phyloP scores from a whole-genome alignment of 2,113 vertebrate species.

The Solea senegalensis region DNA sequence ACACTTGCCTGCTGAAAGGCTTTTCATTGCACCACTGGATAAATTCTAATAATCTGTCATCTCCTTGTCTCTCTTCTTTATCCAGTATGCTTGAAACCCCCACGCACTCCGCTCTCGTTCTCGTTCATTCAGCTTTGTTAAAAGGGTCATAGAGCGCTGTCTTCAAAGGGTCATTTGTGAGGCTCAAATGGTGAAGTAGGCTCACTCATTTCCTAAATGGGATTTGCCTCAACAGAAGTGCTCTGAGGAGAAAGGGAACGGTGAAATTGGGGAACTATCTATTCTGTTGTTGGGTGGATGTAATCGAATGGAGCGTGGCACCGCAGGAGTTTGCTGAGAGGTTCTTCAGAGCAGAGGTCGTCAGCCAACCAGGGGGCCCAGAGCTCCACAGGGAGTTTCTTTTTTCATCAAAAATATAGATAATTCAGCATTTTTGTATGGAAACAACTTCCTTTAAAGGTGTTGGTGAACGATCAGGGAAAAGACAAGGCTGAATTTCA shows the following conservation, averaged over 20 bases:
- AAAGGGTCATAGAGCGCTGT: conserved; percentile 69
- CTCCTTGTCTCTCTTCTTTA: conserved; percentile 54
- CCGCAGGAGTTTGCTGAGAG: conserved; percentile 54
- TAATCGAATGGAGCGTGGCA: conserved; percentile 25
- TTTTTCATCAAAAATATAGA: no score
- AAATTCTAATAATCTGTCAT: conserved; percentile 74
- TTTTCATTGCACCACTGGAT: conserved; percentile 67
- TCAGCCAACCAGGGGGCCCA: no score
- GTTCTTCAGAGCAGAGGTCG: conserved; percentile 18
- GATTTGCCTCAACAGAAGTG: conserved; percentile 26
- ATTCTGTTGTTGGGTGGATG: conserved; percentile 41
- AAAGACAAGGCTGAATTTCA: no score
- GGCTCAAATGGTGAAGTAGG: conserved; percentile 52
- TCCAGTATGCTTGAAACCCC: conserved; percentile 41
- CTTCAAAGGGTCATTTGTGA: conserved; percentile 72
- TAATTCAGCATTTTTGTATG: no score
- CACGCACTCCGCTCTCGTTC: conserved; percentile 15
- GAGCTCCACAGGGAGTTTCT: no score
- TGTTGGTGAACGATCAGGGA: no score
- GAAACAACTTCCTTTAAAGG: no score
- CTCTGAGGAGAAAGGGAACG: conserved; percentile 49
- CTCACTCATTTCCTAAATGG: conserved; percentile 53
- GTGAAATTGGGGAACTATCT: conserved; percentile 69
- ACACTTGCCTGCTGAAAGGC: conserved; percentile 71
- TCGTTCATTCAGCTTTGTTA: conserved; percentile 58